A percentile compares a stretch with the other conserved stretches of the same genome.
These are phyloP conservation scores for Melanostigma gelatinosum DNA, from an alignment of 2,113 vertebrate species.

Conservation along the genomic window DNA sequence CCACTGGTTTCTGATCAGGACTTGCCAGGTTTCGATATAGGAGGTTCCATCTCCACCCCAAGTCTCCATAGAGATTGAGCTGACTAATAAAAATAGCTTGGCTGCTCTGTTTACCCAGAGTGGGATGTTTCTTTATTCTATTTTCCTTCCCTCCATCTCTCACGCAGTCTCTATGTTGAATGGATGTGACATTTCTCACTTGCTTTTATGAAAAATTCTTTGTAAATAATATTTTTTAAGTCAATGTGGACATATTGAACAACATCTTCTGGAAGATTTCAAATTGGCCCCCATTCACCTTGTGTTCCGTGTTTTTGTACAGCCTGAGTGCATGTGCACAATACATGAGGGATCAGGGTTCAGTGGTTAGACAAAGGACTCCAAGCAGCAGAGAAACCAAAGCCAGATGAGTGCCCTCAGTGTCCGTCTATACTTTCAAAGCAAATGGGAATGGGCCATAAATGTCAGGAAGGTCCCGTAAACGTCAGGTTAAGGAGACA, in stretches of 20 bases:
- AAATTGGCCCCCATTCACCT: conserved; percentile 21
- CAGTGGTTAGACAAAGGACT: conserved; percentile 47
- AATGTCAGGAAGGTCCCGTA: conserved; percentile 61
- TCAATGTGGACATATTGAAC: neutral
- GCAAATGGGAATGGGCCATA: conserved; percentile 49
- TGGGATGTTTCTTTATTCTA: conserved; percentile 49
- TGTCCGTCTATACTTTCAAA: conserved; percentile 49
- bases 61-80: conserved; percentile 79
- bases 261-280: neutral
- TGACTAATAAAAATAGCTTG: conserved; percentile 83
- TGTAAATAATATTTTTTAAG: neutral
- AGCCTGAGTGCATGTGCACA: conserved; percentile 3
- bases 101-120: conserved; percentile 64
- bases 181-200: neutral
- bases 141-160: conserved; percentile 46
- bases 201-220: neutral
- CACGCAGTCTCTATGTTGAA: neutral
- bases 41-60: conserved; percentile 79
- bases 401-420: conserved; percentile 68
- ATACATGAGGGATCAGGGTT: conserved; percentile 19
- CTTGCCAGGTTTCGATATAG: conserved; percentile 83
- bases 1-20: conserved; percentile 72
- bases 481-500: conserved; percentile 61
- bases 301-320: conserved; percentile 10
- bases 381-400: conserved; percentile 52